Percentiles rank a stretch among this genome's conserved stretches.
These are phyloP conservation scores for Zaprionus bogoriensis DNA, from an alignment of 2,888 invertebrate genomes.

Conservation along the genomic window DNA sequence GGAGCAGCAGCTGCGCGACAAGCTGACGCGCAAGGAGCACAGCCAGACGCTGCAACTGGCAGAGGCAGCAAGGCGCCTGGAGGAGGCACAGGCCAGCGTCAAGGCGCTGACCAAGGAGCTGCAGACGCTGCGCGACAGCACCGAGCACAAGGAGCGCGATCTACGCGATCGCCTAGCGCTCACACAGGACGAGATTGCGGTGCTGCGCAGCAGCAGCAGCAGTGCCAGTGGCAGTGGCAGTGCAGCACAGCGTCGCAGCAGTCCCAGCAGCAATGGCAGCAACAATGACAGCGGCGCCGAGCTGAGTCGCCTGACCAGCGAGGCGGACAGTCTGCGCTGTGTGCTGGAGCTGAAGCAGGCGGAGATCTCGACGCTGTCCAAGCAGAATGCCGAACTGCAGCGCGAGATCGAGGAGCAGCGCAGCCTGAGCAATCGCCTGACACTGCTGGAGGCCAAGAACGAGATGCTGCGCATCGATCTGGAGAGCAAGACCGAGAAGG, in stretches of 20 bases:
- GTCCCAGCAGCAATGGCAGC: slow-evolving; percentile 43
- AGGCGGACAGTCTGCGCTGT: slow-evolving; percentile 92
- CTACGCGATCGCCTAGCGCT: slow-evolving; percentile 80
- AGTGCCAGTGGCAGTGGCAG: too few species aligned
- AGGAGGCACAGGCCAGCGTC: slow-evolving; percentile 78
- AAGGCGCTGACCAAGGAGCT: slow-evolving; percentile 78
- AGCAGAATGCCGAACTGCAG: slow-evolving; percentile 87
- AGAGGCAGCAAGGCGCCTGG: slow-evolving; percentile 72
- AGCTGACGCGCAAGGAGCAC: slow-evolving; percentile 72
- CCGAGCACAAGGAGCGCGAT: slow-evolving; percentile 79
- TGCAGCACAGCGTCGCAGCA: slow-evolving; percentile 61
- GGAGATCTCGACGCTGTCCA: slow-evolving; percentile 91
- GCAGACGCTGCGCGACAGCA: slow-evolving; percentile 68
- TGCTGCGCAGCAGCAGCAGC: slow-evolving; percentile 63
- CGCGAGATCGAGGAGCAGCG: slow-evolving; percentile 90
- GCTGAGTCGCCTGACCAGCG: slow-evolving; percentile 85
- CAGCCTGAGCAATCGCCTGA: slow-evolving; percentile 88
- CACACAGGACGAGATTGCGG: slow-evolving; percentile 80
- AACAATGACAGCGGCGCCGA: slow-evolving; percentile 47
- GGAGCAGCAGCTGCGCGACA: slow-evolving; percentile 75
- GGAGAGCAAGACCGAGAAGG: slow-evolving; percentile 85
- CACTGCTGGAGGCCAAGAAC: slow-evolving; percentile 90
- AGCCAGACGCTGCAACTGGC: slow-evolving; percentile 67
- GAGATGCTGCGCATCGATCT: slow-evolving; percentile 90
- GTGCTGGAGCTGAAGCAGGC: slow-evolving; percentile 94